Evolutionary conservation across 92 coral and sea anemone species (phyloP), one percentile per base, ranked within the genome.

Genomic region (Scolanthus callimorphus): DNA sequence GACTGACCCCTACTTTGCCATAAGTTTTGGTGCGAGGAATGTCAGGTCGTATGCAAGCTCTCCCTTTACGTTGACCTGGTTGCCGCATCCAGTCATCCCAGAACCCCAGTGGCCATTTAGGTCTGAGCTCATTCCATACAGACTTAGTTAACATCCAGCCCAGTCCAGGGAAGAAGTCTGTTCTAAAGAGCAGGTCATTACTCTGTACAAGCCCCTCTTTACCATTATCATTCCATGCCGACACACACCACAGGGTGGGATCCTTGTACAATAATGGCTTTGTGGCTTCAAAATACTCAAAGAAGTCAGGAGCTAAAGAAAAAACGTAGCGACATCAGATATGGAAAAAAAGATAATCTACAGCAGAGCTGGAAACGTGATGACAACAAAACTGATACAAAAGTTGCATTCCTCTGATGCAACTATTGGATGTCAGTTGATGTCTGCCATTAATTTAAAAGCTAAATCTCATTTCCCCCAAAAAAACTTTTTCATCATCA

Each of bases 11-110:
- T 37, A 88, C 59, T 26, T 87, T 74, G 2, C 99, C 99, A 78
- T 87, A 94, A 0, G 99, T 94, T 61, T 71, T 84, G 0, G 99
- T 89, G 2, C 99, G 85, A 1, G 90, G 85, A 28, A 94, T 88
- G 57, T 94, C 99, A 17, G 99, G 99, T n/a, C 99, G 80, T 53
- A 94, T 85, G 62, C 99, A 94, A 1, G 86, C 89, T 52, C 96
- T 59, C 55, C 31, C 60, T 49, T 94, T 77, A 30, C 83, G 77
- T 63, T 94, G 99, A 17, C 72, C 75, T 4, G 82, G 78, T 50
- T 94, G 96, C 26, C 99, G 77, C 95, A 94, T 84, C 99, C 99
- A 94, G 48, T 94, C 99, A 30, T 94, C 99, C 99, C 99, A 94
- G 66, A 94, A 94, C 0, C 99, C 99, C 6, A 86, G 71, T 0